These are phyloP conservation scores for Hemichromis elongatus DNA, from an alignment of 2,113 vertebrate genomes.

Conservation along the genomic window DNA sequence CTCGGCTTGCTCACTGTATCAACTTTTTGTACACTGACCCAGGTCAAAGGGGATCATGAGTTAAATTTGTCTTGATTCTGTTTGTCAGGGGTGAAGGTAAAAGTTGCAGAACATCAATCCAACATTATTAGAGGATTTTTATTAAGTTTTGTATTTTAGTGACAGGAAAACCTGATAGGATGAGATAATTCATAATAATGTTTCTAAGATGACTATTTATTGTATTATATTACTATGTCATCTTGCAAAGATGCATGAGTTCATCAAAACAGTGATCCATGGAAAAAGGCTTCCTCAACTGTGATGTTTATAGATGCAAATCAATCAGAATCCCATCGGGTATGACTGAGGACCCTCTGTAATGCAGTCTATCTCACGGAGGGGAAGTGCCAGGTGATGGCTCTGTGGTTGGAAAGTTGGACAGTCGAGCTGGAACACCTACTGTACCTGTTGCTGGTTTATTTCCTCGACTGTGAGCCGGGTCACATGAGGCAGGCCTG, in stretches of 20 bases:
- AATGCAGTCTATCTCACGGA: not conserved
- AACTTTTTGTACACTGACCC: not conserved
- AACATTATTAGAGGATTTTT: not conserved
- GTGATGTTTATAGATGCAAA: conserved; percentile 21
- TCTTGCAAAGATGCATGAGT: not conserved
- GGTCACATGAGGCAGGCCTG: conserved; percentile 18
- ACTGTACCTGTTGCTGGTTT: conserved; percentile 30
- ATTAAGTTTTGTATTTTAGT: not conserved
- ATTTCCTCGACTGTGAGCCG: conserved; percentile 52
- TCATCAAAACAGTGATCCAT: not conserved
- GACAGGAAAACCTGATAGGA: not conserved
- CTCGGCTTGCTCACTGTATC: not conserved
- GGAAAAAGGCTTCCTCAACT: not conserved
- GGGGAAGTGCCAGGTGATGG: conserved; percentile 4
- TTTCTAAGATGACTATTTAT: not conserved
- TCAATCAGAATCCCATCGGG: conserved; percentile 16
- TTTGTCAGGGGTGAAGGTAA: not conserved
- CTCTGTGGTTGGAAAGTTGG: conserved; percentile 47
- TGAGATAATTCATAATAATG: not conserved
- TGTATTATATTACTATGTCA: not conserved
- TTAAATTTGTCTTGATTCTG: not conserved
- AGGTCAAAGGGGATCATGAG: not conserved
- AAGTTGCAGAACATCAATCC: not conserved
- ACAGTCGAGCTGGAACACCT: conserved; percentile 21
- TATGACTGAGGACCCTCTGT: not conserved